Evolutionary conservation across 2,888 invertebrate species (phyloP), one percentile per base, ranked within the genome.

Genomic region (Petrophora chlorosata): DNA sequence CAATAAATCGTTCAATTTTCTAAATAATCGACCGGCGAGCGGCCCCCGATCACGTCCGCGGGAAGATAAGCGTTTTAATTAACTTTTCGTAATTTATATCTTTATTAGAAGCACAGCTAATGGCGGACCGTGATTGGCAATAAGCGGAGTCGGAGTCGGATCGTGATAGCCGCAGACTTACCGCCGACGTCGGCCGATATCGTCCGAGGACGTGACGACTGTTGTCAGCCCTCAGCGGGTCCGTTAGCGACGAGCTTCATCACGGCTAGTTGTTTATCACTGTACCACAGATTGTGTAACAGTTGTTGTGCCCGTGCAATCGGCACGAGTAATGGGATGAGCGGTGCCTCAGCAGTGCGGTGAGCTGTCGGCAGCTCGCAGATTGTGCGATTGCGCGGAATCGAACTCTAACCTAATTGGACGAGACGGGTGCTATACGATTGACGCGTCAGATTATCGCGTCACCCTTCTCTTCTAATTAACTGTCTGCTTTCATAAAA

Each of bases 21-120:
- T 76, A 74, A 75, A 73, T 70, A 73, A 72, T 60, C 66, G 62
- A 65, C 59, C 60, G 53, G 62, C 63, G 65, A 66, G 17, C 23
- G 9, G 57, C 60, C 48, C 49, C 53, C 49, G 61, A 63, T 70
- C 70, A 63, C 66, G 65, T 70, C 67, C 74, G 66, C 73, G 72
- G 49, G 59, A 45, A 74, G 86, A 85, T 85, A 85, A 85, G 76
- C 77, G 74, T 79, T 86, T 86, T 89, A 89, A 88, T 88, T 85
- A 87, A 85, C 76, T 85, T 87, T 85, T 82, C 73, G 79, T 83
- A 82, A 86, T 85, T 86, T 86, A 89, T 88, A 85, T 85, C 85
- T 88, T 80, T 84, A 88, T 87, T 85, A 83, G 75, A 79, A 67
- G 75, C 70, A 55, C 56, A 62, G 70, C 73, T 82, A 83, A 82